These are phyloP conservation scores for Clarias gariepinus DNA, from an alignment of 2,113 vertebrate species.

Conservation along the genomic window DNA sequence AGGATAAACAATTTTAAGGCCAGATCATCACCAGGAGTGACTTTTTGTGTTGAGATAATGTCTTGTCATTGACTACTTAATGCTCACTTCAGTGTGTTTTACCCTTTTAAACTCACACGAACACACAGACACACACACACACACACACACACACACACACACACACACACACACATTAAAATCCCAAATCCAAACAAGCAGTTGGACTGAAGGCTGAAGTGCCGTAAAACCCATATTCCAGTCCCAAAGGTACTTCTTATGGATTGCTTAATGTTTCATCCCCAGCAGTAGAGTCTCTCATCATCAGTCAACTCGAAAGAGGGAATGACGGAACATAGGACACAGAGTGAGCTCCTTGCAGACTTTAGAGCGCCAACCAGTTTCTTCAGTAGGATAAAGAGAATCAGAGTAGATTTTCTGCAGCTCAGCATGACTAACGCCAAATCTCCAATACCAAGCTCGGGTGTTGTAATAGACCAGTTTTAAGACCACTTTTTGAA, in stretches of 20 bases:
- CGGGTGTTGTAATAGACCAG: too few relatives aligned
- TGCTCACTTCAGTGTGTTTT: neutral
- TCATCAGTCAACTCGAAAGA: constrained; percentile 49
- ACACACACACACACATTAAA: neutral
- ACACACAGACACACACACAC: constrained; percentile 36
- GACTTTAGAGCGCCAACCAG: constrained; percentile 42
- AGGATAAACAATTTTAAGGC: neutral
- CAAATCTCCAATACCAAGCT: neutral
- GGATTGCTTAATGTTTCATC: constrained; percentile 50
- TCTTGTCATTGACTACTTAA: neutral
- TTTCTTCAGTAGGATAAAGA: constrained; percentile 53
- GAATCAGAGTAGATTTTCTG: constrained; percentile 55
- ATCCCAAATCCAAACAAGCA: constrained; percentile 57
- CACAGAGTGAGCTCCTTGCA: constrained; percentile 34
- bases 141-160: constrained; percentile 41
- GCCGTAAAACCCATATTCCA: constrained; percentile 66
- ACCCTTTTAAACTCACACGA: neutral
- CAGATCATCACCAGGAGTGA: neutral
- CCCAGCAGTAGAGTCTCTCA: constrained; percentile 42
- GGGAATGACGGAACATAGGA: constrained; percentile 13
- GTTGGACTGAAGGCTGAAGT: constrained; percentile 63
- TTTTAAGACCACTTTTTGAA: too few relatives aligned
- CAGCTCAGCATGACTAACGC: constrained; percentile 56
- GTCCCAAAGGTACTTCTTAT: constrained; percentile 64
- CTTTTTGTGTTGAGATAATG: neutral